Conservation (phyloP, 2,797 vertebrate genomes). For the Microcaecilia unicolor region DNA sequence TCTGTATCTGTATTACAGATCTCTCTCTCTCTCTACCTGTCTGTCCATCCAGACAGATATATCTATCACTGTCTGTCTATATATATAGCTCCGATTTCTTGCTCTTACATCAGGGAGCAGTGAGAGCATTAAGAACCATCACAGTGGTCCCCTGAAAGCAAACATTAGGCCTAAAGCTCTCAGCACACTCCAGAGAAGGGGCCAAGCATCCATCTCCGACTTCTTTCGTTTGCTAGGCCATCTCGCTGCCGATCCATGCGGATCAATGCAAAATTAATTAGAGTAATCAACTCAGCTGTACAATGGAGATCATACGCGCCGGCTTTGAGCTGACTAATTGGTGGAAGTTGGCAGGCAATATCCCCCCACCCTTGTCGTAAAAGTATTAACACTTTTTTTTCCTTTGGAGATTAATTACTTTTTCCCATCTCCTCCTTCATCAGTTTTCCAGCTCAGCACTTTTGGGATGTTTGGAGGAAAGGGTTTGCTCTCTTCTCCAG, state of each 20-base stretch:
- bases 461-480: not conserved
- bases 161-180: not conserved
- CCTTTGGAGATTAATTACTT: conserved; percentile 43
- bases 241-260: conserved; percentile 41
- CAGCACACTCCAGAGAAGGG: no score
- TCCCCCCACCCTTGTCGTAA: conserved; percentile 44
- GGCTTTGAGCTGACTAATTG: conserved; percentile 57
- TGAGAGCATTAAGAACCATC: rapidly evolving
- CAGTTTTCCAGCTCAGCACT: rapidly evolving
- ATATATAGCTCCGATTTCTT: no score
- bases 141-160: rapidly evolving
- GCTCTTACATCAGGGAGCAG: rapidly evolving
- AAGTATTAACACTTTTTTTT: conserved; percentile 41
- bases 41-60: no score
- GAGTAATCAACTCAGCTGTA: conserved; percentile 56
- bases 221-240: conserved; percentile 21
- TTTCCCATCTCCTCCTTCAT: conserved; percentile 27
- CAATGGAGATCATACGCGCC: conserved; percentile 39
- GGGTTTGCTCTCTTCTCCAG: no score
- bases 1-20: not conserved
- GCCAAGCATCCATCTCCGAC: conserved; percentile 35
- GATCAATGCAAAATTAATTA: conserved; percentile 67
- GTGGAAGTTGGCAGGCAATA: conserved; percentile 48
- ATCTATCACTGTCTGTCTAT: no score
- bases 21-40: not conserved